Conservation (phyloP, 2,113 vertebrate genomes). For the Chamaetylas fuelleborni region DNA sequence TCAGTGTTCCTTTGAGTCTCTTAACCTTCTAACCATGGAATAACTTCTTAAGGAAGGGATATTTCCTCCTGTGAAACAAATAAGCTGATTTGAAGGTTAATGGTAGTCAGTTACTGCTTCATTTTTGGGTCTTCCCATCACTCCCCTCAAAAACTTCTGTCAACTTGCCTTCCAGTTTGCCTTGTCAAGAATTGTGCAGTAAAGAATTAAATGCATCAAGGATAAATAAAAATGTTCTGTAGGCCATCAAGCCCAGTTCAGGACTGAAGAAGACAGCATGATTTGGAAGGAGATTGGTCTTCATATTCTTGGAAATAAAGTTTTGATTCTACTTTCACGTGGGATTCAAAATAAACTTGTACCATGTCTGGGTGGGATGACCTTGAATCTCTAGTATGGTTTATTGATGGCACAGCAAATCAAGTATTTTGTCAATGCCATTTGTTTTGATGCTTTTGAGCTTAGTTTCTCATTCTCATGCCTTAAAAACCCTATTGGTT, state of each 20-base stretch:
- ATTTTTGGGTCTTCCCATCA: not conserved
- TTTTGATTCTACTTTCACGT: not conserved
- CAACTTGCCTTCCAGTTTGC: not conserved
- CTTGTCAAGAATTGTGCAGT: not conserved
- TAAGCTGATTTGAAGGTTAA: not conserved
- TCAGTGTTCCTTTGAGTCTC: not conserved
- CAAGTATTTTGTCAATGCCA: not conserved
- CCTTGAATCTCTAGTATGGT: not conserved
- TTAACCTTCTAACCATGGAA: not conserved
- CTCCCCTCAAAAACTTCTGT: not conserved
- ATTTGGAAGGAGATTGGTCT: not conserved
- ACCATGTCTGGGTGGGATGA: accelerated
- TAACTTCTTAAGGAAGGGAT: not conserved
- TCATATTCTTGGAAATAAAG: not conserved
- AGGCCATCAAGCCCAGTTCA: not conserved
- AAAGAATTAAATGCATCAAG: not conserved
- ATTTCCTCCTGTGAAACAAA: not conserved
- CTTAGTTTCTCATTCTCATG: not conserved
- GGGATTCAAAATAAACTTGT: not conserved
- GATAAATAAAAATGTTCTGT: not conserved
- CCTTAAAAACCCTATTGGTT: not conserved
- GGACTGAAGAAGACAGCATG: not conserved
- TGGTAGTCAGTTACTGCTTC: not conserved
- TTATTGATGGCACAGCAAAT: not conserved
- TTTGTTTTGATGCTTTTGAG: not conserved